Evolutionary conservation across 2,797 vertebrate species (phyloP), one percentile per base, ranked within the genome.

Genomic region (Hypotaenidia philippensis): DNA sequence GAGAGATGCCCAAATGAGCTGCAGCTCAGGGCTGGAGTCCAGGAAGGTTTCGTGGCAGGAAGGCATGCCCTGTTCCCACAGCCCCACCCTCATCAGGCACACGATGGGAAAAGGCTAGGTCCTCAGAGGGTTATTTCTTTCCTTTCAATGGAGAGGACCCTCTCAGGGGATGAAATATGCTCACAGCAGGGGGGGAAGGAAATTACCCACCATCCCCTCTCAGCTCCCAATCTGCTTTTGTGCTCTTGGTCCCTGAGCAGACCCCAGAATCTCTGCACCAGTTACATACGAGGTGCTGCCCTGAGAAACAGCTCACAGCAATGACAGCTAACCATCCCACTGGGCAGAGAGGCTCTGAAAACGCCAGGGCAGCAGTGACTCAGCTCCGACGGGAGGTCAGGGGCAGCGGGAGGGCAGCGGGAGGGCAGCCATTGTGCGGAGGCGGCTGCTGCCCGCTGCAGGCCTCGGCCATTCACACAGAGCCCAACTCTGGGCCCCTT

Each of bases 301-400:
- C 78, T 45, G 71, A 83, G 78, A 45, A 64, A 76, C 65, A 70
- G 8, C 36, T 47, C 12, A 1, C 34, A 23, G 71, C 31, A 40
- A 12, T 36, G 13, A 14, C 6, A 5, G 7, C 29, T 25, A 9
- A 34, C n/a, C 90, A 40, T 40, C n/a, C 55, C 1, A 0, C 23
- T 0, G 0, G 41, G 4, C 4, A 1, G 14, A 79, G 87, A 40
- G 56, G n/a, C 64, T 31, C 41, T 18, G 40, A 11, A 10, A 40
- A 25, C 5, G 0, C 9, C 0, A 0, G 25, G 63, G 50, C 1
- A 0, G 47, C 10, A 0, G 66, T 53, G 55, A 1, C 65, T 63
- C 7, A 13, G 72, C 75, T 79, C 49, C 0, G 2, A 50, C 5
- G 0, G 52, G 81, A 89, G 83, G 70, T 40, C 70, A 69, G 63